Base-by-base conservation (phyloP, 2,113 vertebrate species). In the Sorex fumeus region DNA sequence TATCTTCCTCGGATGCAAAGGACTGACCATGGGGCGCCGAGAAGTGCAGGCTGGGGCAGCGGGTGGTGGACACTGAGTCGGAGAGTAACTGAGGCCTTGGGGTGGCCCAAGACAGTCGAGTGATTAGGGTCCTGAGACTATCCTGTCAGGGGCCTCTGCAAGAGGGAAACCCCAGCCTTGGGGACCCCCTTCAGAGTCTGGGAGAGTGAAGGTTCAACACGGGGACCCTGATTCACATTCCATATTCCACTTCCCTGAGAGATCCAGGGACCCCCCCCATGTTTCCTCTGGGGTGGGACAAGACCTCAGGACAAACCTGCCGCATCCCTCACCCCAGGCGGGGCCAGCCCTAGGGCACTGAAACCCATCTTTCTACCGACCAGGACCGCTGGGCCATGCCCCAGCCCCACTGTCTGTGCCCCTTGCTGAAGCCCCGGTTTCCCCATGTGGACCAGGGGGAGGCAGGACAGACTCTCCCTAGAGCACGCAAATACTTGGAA, bases 401-500 rank as follows among this genome's bases (percentile, higher is more conserved):
- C 43, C 16, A 3, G 1, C 15, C 64, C 2, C 3, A 12, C 0
- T 12, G 47, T 30, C 15, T 45, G 30, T 32, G 34, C 43, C 43
- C n/a, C 10, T 40, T 40, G 32, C 30, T 18, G 70, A 28, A 60
- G 87, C 28, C 27, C 80, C 34, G 25, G 28, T 76, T 75, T 92
- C 45, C 47, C 67, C 53, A 27, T 2, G 3, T 77, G 77, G 69
- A 79, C 1, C 18, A 69, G 4, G 27, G 28, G 34, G 67, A 86
- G 28, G 36, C 3, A 15, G 47, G n/a, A 64, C 62, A 53, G 60
- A 84, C 43, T 2, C 2, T 23, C 36, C 36, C 27, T 50, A 27
- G 69, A 69, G 43, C 10, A 36, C 94, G 57, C 62, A 91, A 85
- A 96, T 71, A 91, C 75, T 76, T 86, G 53, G 50, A 85, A 60